These are phyloP conservation scores for Tupaia chinensis DNA, from an alignment of 2,113 vertebrate genomes.

Conservation along the genomic window DNA sequence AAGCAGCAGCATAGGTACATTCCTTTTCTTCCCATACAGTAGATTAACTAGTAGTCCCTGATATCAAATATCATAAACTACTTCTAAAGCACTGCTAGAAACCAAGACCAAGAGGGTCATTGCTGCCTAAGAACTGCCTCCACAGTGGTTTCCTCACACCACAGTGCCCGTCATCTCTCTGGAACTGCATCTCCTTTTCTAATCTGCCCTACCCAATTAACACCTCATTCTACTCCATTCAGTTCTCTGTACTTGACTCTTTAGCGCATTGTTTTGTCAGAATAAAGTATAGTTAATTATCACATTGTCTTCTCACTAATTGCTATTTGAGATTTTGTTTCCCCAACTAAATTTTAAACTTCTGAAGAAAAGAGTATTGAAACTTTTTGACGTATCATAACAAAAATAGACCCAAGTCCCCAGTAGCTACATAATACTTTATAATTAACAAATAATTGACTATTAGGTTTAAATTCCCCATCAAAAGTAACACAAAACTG, in stretches of 20 bases:
- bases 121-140: background rate
- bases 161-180: background rate
- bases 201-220: slow-evolving; percentile 65
- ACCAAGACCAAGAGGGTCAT: background rate
- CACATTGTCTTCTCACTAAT: slow-evolving; percentile 73
- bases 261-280: slow-evolving; percentile 58
- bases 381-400: background rate
- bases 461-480: slow-evolving; percentile 11
- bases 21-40: background rate
- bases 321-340: slow-evolving; percentile 68
- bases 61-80: background rate
- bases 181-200: background rate
- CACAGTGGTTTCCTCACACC: background rate
- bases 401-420: background rate
- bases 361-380: slow-evolving; percentile 49
- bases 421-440: background rate
- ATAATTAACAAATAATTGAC: slow-evolving; percentile 26
- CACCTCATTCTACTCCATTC: slow-evolving; percentile 30
- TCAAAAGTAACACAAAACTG: slow-evolving; percentile 44
- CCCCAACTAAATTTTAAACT: slow-evolving; percentile 51
- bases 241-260: slow-evolving; percentile 44
- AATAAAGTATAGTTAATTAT: slow-evolving; percentile 76
- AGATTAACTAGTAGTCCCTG: background rate
- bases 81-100: background rate
- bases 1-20: background rate